A percentile compares a stretch with the other conserved stretches of the same genome.
Conservation (phyloP, 2,797 vertebrate species). For the Mormyrus hasselquistii region DNA sequence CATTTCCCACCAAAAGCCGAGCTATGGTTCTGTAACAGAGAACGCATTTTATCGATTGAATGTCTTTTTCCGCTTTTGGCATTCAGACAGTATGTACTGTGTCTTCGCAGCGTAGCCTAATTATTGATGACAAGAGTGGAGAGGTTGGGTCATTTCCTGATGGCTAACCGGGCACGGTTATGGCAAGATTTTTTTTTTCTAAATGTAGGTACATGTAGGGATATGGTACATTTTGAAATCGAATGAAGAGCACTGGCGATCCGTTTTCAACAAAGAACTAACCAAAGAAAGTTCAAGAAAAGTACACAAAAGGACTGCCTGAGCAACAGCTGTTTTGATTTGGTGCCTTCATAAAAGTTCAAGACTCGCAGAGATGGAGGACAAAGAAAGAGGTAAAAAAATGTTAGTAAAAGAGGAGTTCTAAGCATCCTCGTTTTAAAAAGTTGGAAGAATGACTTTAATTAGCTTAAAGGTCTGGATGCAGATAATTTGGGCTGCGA, state of each 20-base stretch:
- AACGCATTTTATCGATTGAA: constrained; percentile 18
- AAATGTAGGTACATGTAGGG: constrained; percentile 8
- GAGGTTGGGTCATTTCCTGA: constrained; percentile 44
- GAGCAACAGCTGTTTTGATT: constrained; percentile 43
- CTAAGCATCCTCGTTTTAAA: not conserved
- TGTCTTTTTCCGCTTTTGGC: constrained; percentile 2
- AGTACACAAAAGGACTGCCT: constrained; percentile 18
- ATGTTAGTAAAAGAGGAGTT: constrained; percentile 17
- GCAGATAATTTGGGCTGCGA: not conserved
- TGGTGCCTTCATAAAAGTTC: constrained; percentile 24
- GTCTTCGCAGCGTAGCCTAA: constrained; percentile 26
- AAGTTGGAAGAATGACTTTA: not conserved
- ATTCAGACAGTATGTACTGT: not conserved
- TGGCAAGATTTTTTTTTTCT: constrained; percentile 41
- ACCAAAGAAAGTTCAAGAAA: constrained; percentile 7
- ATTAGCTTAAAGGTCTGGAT: not conserved
- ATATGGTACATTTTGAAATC: constrained; percentile 34
- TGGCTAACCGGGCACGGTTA: constrained; percentile 38
- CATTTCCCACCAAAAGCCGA: not conserved
- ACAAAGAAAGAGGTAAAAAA: constrained; percentile 38
- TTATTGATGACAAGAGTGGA: constrained; percentile 42
- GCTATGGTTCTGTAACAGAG: constrained; percentile 30
- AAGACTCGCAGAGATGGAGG: constrained; percentile 25
- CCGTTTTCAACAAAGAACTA: not conserved
- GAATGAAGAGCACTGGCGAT: constrained; percentile 35